Evolutionary conservation across 2,797 vertebrate species (phyloP).

Genomic region (Chelonia mydas): DNA sequence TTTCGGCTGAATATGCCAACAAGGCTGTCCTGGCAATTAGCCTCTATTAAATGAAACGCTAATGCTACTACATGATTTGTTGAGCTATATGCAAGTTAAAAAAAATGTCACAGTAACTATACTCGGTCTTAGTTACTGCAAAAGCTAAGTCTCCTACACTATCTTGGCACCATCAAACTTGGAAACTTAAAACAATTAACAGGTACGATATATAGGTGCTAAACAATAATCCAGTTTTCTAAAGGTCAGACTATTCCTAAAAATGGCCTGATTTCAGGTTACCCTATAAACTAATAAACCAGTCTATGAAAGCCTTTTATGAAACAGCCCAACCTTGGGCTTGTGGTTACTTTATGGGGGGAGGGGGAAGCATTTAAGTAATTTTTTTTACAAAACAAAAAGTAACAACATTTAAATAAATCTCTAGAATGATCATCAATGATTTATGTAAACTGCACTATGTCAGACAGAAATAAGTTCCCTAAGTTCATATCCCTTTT

Average conservation of each 20-base stretch:
- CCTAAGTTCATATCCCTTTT: neutral
- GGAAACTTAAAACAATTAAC: neutral
- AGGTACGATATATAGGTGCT: neutral
- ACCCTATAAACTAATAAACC: neutral
- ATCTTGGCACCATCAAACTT: neutral
- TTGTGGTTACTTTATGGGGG: neutral
- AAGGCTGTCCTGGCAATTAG: neutral
- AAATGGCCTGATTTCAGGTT: neutral
- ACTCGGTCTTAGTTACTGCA: neutral
- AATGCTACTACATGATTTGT: neutral
- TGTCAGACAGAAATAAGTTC: slow-evolving; percentile 56
- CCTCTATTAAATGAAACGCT: neutral
- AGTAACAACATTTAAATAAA: slow-evolving; percentile 2
- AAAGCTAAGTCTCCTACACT: neutral
- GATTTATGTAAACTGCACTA: slow-evolving; percentile 31
- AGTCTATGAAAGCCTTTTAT: neutral
- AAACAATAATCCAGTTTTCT: neutral
- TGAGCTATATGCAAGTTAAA: neutral
- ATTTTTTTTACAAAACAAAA: neutral
- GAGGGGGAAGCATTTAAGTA: neutral
- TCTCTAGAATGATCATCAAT: neutral
- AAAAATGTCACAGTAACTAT: neutral
- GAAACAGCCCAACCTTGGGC: neutral
- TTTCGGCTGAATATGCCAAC: neutral
- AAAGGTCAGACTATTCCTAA: neutral